Percentiles rank a stretch among this genome's conserved stretches.
These are phyloP conservation scores for Kryphioiulus occultus DNA, from an alignment of 2,888 invertebrate species.

Conservation along the genomic window DNA sequence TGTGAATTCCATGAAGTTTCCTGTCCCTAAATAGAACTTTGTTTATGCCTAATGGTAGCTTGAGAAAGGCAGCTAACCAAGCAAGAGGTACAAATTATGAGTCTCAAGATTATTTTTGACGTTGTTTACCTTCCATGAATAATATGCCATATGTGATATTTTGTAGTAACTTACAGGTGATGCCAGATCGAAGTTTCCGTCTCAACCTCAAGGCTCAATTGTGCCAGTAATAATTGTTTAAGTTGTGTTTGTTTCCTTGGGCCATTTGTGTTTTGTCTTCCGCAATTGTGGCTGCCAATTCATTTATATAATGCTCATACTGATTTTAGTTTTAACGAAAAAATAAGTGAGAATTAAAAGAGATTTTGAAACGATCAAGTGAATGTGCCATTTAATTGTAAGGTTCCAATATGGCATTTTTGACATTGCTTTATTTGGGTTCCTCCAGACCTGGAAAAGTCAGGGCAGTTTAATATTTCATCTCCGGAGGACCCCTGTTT, in stretches of 20 bases:
- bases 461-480: too few species aligned
- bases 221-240: slow-evolving; percentile 23
- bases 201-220: slow-evolving; percentile 14
- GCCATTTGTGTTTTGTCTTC: background rate
- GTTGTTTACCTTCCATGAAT: background rate
- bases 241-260: background rate
- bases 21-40: too few species aligned
- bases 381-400: too few species aligned
- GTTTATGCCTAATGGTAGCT: background rate
- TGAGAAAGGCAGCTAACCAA: background rate
- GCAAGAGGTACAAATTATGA: background rate
- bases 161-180: background rate
- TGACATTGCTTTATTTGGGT: too few species aligned
- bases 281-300: slow-evolving; percentile 23
- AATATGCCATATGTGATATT: slow-evolving; percentile 23
- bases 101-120: slow-evolving; percentile 3
- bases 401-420: too few species aligned
- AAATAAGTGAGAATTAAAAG: background rate
- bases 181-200: slow-evolving; percentile 3
- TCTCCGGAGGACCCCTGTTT: too few species aligned
- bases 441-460: too few species aligned
- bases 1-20: too few species aligned
- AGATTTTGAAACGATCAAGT: background rate
- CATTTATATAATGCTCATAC: slow-evolving; percentile 23
- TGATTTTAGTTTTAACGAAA: slow-evolving; percentile 1